Base-by-base conservation (phyloP, 2,888 invertebrate genomes). In the Hemithea aestivaria region DNA sequence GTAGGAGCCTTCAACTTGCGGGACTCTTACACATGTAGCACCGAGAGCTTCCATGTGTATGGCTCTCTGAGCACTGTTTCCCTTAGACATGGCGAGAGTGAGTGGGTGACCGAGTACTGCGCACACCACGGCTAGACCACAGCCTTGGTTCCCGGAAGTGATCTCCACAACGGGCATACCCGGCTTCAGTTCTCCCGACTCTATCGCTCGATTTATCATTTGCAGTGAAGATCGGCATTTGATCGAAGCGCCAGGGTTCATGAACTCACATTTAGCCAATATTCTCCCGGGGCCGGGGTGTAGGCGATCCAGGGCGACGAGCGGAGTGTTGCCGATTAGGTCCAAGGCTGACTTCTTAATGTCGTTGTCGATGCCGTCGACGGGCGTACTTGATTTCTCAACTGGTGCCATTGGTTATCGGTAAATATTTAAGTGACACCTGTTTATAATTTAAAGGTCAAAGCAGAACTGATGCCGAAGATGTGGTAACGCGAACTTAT, bases 1-100 rank as follows among this genome's bases (percentile, higher is more conserved):
- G 35, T 85, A 85, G 0, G 73, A 67, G 3, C 85, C 85, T 51
- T 83, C 82, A 0, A 82, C 78, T 68, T 85, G 85, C 1, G 83
- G 78, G 7, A 85, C 73, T 47, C 73, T 56, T 5, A 82, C 25
- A 45, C 85, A 85, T 27, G 66, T 78, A 1, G 84, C 82, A 0
- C 85, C 85, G 2, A 85, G 68, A 1, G 85, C 85, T 54, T 83
- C 82, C 81, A 85, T 85, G 33, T 85, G 84, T 31, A 83, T 60
- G 0, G 83, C 84, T 46, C 85, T 55, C 38, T 85, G 84, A 1
- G 56, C 71, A 42, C 85, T 85, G 57, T 85, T 85, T 4, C 85
- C 85, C 37, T 71, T 67, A 0, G 85, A 85, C 85, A 85, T 84
- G n/a, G 78, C 67, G 20, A 82, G 58, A 0, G 82, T 84, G 1